Conservation (phyloP, 2,888 invertebrate species). For the Adineta ricciae region DNA sequence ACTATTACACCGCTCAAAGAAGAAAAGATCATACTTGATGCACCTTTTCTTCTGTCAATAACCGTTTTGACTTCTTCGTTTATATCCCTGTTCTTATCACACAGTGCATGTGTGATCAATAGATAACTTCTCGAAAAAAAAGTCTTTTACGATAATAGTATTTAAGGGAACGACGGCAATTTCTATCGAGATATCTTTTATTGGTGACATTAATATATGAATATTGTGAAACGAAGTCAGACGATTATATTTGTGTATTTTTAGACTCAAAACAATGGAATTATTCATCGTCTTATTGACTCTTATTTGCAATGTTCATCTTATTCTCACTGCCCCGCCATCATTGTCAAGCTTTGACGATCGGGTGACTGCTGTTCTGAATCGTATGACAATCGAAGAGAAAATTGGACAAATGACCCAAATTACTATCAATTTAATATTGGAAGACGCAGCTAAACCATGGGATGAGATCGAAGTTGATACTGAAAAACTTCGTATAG, state of each 20-base stretch:
- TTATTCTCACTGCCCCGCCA: not conserved
- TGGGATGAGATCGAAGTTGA: constrained; percentile 8
- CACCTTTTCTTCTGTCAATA: not conserved
- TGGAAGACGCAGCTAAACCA: not conserved
- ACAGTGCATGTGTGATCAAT: not conserved
- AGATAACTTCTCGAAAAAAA: not conserved
- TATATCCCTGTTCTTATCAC: not conserved
- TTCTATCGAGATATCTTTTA: too few relatives aligned
- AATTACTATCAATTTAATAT: constrained; percentile 1
- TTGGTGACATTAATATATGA: too few relatives aligned
- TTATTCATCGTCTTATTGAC: not conserved
- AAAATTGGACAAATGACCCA: constrained; percentile 33
- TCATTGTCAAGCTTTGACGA: not conserved
- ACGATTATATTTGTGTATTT: not conserved
- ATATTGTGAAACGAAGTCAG: too few relatives aligned
- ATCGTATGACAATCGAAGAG: constrained; percentile 16
- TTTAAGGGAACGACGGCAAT: too few relatives aligned
- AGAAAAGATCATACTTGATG: not conserved
- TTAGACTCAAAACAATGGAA: constrained; percentile 36
- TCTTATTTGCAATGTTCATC: not conserved
- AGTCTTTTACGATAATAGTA: too few relatives aligned
- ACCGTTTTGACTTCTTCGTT: not conserved
- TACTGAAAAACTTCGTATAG: not conserved
- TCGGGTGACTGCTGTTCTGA: not conserved
- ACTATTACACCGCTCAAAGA: not conserved